Conservation (phyloP, 2,797 vertebrate genomes). For the Melanotaenia parkinsoni region DNA sequence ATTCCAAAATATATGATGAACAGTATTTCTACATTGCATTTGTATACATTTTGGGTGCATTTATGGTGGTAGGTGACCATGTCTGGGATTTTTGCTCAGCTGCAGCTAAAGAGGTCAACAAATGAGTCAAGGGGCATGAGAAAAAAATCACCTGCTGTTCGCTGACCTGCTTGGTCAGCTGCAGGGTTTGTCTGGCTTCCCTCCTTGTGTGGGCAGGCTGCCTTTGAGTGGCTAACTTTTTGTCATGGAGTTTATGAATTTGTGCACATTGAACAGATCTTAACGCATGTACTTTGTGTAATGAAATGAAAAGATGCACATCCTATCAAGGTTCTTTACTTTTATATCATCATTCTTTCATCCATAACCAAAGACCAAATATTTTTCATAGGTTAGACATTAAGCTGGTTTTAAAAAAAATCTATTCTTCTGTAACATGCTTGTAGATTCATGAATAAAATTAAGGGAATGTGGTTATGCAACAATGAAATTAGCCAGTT, state of each 20-base stretch:
- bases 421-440: not conserved
- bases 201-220: slow-evolving; percentile 4
- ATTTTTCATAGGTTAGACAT: not conserved
- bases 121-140: slow-evolving; percentile 71
- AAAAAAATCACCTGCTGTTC: slow-evolving; percentile 75
- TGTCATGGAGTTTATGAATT: not conserved
- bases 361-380: not conserved
- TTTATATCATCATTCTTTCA: too few relatives aligned
- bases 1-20: slow-evolving; percentile 11
- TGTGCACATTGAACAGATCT: not conserved
- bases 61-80: slow-evolving; percentile 30
- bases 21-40: slow-evolving; percentile 25
- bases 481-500: not conserved
- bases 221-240: not conserved
- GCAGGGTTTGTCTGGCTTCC: slow-evolving; percentile 38
- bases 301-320: not conserved
- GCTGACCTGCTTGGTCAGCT: slow-evolving; percentile 59
- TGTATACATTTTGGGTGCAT: slow-evolving; percentile 14
- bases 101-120: slow-evolving; percentile 50
- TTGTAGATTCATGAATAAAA: not conserved
- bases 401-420: not conserved
- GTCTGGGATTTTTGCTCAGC: slow-evolving; percentile 50
- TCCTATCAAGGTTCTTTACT: not conserved
- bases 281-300: not conserved
- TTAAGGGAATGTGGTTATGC: too few relatives aligned